Evolutionary conservation across 2,888 invertebrate species (phyloP).

Genomic region (Cephus sareptanus): DNA sequence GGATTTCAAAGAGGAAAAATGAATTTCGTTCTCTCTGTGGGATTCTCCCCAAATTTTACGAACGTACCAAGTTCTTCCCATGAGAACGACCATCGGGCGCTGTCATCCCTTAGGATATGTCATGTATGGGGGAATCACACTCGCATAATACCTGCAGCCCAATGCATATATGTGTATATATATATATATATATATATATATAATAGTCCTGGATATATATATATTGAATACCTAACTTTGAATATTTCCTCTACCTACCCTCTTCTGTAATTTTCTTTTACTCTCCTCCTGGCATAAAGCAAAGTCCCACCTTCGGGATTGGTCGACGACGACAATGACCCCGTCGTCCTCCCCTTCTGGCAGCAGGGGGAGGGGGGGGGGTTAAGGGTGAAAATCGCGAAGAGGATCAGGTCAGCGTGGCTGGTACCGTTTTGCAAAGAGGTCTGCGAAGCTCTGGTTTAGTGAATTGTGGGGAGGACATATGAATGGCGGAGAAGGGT

Average conservation of each 20-base stretch:
- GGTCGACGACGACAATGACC: not conserved
- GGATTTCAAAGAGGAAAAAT: constrained; percentile 2
- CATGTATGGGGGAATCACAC: not conserved
- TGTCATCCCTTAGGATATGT: not conserved
- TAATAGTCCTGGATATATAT: not conserved
- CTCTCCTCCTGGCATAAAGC: not conserved
- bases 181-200: too few relatives aligned
- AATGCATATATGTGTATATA: not conserved
- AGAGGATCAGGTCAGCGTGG: not conserved
- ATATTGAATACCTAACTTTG: not conserved
- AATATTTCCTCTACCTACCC: not conserved
- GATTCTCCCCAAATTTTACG: not conserved
- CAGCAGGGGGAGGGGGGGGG: not conserved
- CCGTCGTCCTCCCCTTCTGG: not conserved
- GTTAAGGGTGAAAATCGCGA: not conserved
- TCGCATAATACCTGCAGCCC: not conserved
- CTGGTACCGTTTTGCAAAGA: not conserved
- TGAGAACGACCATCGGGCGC: not conserved
- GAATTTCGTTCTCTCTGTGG: not conserved
- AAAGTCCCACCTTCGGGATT: not conserved
- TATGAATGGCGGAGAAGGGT: not conserved
- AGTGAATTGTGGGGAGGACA: not conserved
- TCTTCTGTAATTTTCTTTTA: not conserved
- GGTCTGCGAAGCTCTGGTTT: not conserved
- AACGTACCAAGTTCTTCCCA: not conserved